These are phyloP conservation scores for Latrodectus geometricus DNA, from an alignment of 1,140 invertebrate species.

Conservation along the genomic window DNA sequence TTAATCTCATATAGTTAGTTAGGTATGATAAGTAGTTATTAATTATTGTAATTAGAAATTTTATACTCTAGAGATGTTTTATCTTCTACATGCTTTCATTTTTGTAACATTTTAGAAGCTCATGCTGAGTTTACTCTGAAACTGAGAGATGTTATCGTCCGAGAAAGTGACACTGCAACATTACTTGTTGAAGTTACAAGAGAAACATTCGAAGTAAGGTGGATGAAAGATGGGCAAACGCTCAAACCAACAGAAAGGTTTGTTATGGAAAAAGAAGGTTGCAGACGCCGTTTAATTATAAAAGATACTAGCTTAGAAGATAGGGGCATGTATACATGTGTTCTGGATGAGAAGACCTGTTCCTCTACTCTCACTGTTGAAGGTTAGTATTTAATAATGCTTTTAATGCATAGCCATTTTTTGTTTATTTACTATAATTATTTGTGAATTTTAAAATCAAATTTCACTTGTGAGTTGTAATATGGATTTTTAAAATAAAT, in stretches of 20 bases:
- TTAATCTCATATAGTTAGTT: no score
- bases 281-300: conserved; percentile 64
- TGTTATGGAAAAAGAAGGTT: conserved; percentile 62
- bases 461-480: no score
- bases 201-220: conserved; percentile 65
- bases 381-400: conserved; percentile 24
- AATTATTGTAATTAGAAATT: no score
- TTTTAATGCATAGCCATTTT: no score
- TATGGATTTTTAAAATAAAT: no score
- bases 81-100: background rate
- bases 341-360: conserved; percentile 65
- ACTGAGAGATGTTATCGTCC: conserved; percentile 63
- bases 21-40: no score
- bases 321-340: conserved; percentile 69
- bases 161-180: conserved; percentile 64
- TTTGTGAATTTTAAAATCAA: no score
- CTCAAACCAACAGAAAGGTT: conserved; percentile 64
- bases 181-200: conserved; percentile 63
- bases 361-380: conserved; percentile 63
- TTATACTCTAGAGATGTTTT: no score
- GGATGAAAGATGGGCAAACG: conserved; percentile 69
- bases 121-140: conserved; percentile 64
- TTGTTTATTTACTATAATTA: no score
- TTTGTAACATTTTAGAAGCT: conserved; percentile 45
- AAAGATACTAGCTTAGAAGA: conserved; percentile 65